phyloP scores from a whole-genome alignment of 2,888 invertebrate species.

The Monopis laevigella region DNA sequence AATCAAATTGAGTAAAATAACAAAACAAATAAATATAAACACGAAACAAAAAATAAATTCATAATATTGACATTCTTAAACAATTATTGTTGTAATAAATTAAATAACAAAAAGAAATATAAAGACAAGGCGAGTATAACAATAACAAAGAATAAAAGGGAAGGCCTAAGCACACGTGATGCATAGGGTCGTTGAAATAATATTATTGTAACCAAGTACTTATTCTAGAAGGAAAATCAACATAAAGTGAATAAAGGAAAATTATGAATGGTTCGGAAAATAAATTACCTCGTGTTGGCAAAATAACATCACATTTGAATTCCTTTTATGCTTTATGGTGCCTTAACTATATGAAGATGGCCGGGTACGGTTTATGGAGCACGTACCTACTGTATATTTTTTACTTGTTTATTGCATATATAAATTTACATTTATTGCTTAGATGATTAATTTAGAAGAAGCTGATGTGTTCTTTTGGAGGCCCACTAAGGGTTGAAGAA shows the following conservation, averaged over 20 bases:
- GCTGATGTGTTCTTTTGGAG: too few species aligned
- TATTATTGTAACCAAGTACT: slow-evolving; percentile 64
- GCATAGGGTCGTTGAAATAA: slow-evolving; percentile 63
- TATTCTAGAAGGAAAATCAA: slow-evolving; percentile 63
- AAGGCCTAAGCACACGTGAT: slow-evolving; percentile 37
- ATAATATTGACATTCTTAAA: slow-evolving; percentile 13
- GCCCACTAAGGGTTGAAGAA: too few species aligned
- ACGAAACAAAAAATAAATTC: slow-evolving; percentile 23
- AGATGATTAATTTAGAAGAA: not conserved
- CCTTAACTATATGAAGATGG: slow-evolving; percentile 64
- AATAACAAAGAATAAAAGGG: slow-evolving; percentile 47
- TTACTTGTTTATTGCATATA: slow-evolving; percentile 37
- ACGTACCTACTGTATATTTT: slow-evolving; percentile 61
- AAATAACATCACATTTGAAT: slow-evolving; percentile 69
- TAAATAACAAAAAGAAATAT: slow-evolving; percentile 19
- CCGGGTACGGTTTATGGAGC: slow-evolving; percentile 56
- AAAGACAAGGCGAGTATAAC: slow-evolving; percentile 33
- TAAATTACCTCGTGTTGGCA: slow-evolving; percentile 66
- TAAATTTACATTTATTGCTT: not conserved
- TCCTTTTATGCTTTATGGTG: slow-evolving; percentile 65
- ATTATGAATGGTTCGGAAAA: slow-evolving; percentile 66
- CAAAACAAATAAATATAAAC: too few species aligned
- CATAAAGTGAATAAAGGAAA: slow-evolving; percentile 69
- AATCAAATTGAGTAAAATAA: too few species aligned
- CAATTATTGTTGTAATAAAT: slow-evolving; percentile 13